phyloP scores from a whole-genome alignment of 37 sponge, comb jelly and placozoan genomes.

The Diacarnus erythraeanus region DNA sequence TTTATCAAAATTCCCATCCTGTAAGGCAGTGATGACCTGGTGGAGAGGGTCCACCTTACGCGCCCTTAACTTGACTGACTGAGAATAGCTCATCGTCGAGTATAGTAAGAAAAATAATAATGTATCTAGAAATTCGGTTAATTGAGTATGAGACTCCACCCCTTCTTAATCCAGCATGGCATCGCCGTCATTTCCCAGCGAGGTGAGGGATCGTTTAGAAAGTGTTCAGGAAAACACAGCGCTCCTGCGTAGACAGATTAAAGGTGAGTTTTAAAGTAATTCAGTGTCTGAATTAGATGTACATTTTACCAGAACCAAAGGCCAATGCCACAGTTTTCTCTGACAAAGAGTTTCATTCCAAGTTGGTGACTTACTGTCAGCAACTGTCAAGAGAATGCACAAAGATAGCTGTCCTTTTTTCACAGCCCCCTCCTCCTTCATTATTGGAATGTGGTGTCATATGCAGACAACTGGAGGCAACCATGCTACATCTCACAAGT shows the following conservation, averaged over 20 bases:
- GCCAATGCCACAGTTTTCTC: background rate
- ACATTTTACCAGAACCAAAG: background rate
- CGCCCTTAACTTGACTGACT: constrained; percentile 27
- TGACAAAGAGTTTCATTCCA: constrained; percentile 1
- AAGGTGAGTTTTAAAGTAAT: constrained; percentile 7
- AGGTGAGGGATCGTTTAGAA: constrained; percentile 33
- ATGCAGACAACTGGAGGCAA: constrained; percentile 29
- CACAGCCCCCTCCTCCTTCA: constrained; percentile 35
- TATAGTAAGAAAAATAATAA: too few species aligned
- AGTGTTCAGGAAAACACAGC: constrained; percentile 29
- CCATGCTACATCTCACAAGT: constrained; percentile 5
- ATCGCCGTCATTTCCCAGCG: constrained; percentile 10
- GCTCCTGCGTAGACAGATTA: constrained; percentile 28
- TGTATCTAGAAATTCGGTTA: too few species aligned
- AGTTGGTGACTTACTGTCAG: constrained; percentile 5
- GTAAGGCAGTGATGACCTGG: constrained; percentile 16
- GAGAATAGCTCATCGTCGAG: background rate
- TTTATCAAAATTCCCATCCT: constrained; percentile 23
- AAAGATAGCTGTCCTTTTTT: constrained; percentile 62
- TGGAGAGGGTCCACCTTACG: constrained; percentile 49
- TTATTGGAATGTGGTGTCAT: constrained; percentile 35
- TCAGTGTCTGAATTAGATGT: background rate
- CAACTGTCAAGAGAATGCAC: constrained; percentile 36
- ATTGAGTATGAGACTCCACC: too few species aligned
- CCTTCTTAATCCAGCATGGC: too few species aligned